Evolutionary conservation across 2,113 vertebrate genomes (phyloP).

Genomic region (Scalopus aquaticus): DNA sequence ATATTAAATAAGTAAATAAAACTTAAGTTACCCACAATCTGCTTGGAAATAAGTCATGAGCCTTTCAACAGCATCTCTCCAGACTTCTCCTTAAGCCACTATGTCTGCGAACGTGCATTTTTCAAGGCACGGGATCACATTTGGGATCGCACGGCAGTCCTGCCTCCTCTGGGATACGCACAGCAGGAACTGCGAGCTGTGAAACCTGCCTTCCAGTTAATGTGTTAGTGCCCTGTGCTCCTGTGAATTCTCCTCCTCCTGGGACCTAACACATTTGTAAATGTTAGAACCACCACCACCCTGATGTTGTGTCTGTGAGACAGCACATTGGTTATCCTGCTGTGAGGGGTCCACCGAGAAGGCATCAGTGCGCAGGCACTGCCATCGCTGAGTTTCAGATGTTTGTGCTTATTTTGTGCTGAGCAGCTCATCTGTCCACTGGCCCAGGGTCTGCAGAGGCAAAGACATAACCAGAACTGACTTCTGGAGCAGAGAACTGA

Average conservation of each 20-base stretch:
- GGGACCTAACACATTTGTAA: background rate
- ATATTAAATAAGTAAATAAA: background rate
- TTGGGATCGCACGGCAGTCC: no score
- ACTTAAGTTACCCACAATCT: background rate
- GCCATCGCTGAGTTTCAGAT: no score
- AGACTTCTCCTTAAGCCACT: background rate
- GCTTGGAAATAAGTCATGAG: background rate
- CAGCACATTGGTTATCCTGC: background rate
- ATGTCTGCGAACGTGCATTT: background rate
- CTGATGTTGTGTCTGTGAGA: background rate
- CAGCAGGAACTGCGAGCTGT: background rate
- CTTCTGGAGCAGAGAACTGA: accelerated
- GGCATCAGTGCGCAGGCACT: background rate
- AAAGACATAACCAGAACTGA: background rate
- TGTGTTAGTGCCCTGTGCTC: background rate
- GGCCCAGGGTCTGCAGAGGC: background rate
- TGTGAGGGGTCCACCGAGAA: background rate
- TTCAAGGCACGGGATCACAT: background rate
- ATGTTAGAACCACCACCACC: background rate
- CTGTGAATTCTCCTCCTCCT: background rate
- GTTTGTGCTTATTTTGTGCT: no score
- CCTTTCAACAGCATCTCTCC: background rate
- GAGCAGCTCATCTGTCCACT: background rate
- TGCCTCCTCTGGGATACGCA: background rate
- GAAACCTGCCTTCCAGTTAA: background rate